Evolutionary conservation across 2,888 invertebrate species (phyloP).

Genomic region (Agelastica alni): DNA sequence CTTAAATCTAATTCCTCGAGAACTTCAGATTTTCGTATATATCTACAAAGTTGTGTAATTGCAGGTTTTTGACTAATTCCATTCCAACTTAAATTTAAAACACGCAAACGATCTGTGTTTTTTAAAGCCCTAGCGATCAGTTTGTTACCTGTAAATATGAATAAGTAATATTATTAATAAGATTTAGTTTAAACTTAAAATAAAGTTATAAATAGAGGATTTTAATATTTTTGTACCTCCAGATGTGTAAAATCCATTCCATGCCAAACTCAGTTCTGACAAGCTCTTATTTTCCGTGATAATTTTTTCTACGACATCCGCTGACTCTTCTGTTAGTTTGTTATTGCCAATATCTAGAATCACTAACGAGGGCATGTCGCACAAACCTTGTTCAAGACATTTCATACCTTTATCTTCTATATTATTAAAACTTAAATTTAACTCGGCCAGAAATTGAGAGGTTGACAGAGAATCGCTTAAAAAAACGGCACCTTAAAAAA

Average conservation of each 20-base stretch:
- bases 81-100: slow-evolving; percentile 60
- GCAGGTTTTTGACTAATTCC: slow-evolving; percentile 51
- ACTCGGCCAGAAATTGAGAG: slow-evolving; percentile 47
- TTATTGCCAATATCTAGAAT: slow-evolving; percentile 60
- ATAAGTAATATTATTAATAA: too few relatives aligned
- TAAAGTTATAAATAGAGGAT: too few relatives aligned
- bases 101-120: slow-evolving; percentile 46
- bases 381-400: slow-evolving; percentile 48
- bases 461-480: slow-evolving; percentile 50
- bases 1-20: slow-evolving; percentile 53
- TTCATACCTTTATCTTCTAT: slow-evolving; percentile 56
- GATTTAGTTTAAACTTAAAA: too few relatives aligned
- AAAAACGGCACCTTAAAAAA: slow-evolving; percentile 49
- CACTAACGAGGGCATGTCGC: slow-evolving; percentile 48
- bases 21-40: slow-evolving; percentile 39
- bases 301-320: slow-evolving; percentile 52
- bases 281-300: slow-evolving; percentile 54
- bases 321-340: slow-evolving; percentile 56
- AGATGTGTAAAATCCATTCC: slow-evolving; percentile 59
- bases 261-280: slow-evolving; percentile 59
- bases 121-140: slow-evolving; percentile 51
- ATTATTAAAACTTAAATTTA: slow-evolving; percentile 57
- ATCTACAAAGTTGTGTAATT: slow-evolving; percentile 43
- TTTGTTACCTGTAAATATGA: slow-evolving; percentile 47
- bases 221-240: too few relatives aligned